Evolutionary conservation across 2,888 invertebrate genomes (phyloP).

Genomic region (Cabera pusaria): DNA sequence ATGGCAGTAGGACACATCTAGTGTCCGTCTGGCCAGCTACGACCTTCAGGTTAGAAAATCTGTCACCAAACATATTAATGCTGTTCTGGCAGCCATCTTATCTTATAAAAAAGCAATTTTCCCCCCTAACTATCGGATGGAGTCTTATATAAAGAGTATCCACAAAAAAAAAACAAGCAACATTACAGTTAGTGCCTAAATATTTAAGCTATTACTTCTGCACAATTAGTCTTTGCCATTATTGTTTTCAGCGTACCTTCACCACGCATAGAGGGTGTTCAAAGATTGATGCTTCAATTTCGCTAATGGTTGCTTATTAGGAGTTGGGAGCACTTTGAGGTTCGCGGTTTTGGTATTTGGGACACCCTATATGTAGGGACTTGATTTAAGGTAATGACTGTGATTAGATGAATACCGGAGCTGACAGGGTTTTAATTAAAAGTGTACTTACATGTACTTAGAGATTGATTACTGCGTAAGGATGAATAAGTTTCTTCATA

Average conservation of each 20-base stretch:
- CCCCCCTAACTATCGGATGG: too few species aligned
- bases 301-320: conserved; percentile 58
- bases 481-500: too few species aligned
- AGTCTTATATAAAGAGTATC: too few species aligned
- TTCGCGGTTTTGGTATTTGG: conserved; percentile 27
- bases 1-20: too few species aligned
- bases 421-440: conserved; percentile 7
- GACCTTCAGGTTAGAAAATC: too few species aligned
- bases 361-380: conserved; percentile 21
- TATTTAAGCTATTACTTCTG: background rate
- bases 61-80: too few species aligned
- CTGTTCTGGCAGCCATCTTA: too few species aligned
- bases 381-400: conserved; percentile 27
- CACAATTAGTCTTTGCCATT: conserved; percentile 16
- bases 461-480: too few species aligned
- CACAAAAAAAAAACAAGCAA: too few species aligned
- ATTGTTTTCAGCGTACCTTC: conserved; percentile 29
- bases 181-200: too few species aligned
- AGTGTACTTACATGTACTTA: background rate
- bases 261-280: conserved; percentile 31
- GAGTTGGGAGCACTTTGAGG: conserved; percentile 35
- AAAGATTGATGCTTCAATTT: conserved; percentile 62
- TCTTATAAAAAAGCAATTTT: too few species aligned
- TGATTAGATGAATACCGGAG: conserved; percentile 10
- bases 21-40: too few species aligned